A percentile compares a stretch with the other conserved stretches of the same genome.
phyloP scores from a whole-genome alignment of 30 jellyfish, hydroid and myxozoan species.

The Morbakka virulenta region DNA sequence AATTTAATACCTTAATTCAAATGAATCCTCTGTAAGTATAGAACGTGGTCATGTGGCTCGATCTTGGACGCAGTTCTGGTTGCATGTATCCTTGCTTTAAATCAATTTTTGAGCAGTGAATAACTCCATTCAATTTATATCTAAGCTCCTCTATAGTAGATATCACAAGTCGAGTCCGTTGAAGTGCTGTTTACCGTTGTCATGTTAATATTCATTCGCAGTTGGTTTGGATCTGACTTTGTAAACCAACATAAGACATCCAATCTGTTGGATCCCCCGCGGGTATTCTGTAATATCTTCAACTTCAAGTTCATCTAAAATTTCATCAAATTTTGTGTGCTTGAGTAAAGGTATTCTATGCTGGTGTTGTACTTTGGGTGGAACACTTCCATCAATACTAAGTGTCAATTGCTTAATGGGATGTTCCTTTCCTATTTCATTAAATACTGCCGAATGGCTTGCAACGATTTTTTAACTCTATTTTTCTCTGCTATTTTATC shows the following conservation, averaged over 20 bases:
- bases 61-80: not conserved
- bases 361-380: too few relatives aligned
- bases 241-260: not conserved
- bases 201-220: conserved; percentile 4
- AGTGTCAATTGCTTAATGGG: too few relatives aligned
- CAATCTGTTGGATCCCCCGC: conserved; percentile 24
- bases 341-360: too few relatives aligned
- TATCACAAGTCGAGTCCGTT: not conserved
- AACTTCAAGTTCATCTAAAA: too few relatives aligned
- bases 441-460: too few relatives aligned
- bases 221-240: not conserved
- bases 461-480: too few relatives aligned
- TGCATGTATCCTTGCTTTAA: conserved; percentile 35
- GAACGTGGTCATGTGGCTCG: conserved; percentile 1
- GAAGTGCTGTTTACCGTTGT: conserved; percentile 20
- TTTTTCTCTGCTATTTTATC: too few relatives aligned
- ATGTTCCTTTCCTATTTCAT: too few relatives aligned
- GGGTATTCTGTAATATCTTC: too few relatives aligned
- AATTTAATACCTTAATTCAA: not conserved
- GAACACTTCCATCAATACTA: too few relatives aligned
- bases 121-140: conserved; percentile 5
- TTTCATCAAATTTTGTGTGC: too few relatives aligned
- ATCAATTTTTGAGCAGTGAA: not conserved
- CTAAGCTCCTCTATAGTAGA: conserved; percentile 5
- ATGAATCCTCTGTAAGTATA: conserved; percentile 26